Evolutionary conservation across 2,888 invertebrate genomes (phyloP).

Genomic region (Heliconius charithonia): DNA sequence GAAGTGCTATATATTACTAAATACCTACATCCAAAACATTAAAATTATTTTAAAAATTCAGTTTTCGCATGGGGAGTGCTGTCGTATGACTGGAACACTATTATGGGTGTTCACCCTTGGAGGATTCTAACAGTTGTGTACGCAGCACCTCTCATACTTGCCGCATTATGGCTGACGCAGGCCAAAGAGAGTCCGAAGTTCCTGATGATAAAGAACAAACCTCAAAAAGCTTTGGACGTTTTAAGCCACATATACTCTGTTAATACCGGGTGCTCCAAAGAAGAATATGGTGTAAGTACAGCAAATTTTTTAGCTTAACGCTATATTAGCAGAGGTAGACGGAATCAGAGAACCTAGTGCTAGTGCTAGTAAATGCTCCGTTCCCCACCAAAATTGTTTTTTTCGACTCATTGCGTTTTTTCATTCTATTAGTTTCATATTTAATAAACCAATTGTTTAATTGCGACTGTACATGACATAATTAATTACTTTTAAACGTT

Average conservation of each 20-base stretch:
- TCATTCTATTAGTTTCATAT: too few species aligned
- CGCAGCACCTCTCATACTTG: constrained; percentile 83
- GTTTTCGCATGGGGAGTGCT: constrained; percentile 88
- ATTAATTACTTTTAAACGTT: too few species aligned
- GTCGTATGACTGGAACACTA: constrained; percentile 72
- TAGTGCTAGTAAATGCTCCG: too few species aligned
- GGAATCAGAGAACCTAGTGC: too few species aligned
- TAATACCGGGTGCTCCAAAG: constrained; percentile 61
- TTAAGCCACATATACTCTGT: constrained; percentile 62
- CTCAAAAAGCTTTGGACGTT: constrained; percentile 82
- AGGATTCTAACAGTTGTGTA: constrained; percentile 87
- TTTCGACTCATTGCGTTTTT: too few species aligned
- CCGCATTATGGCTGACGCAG: constrained; percentile 59
- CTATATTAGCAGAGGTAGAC: too few species aligned
- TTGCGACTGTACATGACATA: too few species aligned
- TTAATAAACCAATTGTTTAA: too few species aligned
- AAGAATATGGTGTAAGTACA: constrained; percentile 65
- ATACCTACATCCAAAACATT: background rate
- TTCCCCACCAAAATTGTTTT: too few species aligned
- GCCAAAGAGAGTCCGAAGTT: constrained; percentile 92
- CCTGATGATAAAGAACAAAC: constrained; percentile 85
- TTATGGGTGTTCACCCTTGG: constrained; percentile 86
- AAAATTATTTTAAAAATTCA: constrained; percentile 49
- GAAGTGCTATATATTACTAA: background rate
- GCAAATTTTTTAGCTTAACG: background rate